phyloP scores from a whole-genome alignment of 1,140 invertebrate species.

The Harpegnathos saltator region DNA sequence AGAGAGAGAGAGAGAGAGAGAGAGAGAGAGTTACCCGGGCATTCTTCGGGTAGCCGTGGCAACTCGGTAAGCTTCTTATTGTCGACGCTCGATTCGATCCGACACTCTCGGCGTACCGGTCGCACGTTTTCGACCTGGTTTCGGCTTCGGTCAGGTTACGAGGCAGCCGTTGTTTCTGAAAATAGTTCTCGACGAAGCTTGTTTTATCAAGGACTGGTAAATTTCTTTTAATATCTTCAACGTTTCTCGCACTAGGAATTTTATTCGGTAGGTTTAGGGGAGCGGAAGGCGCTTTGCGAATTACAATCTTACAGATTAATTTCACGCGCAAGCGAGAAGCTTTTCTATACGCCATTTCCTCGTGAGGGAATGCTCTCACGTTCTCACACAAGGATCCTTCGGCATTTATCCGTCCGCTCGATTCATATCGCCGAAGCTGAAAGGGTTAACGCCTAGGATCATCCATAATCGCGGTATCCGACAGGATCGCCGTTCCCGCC shows the following conservation, averaged over 20 bases:
- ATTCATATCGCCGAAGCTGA: slow-evolving; percentile 12
- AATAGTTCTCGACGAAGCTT: too few relatives aligned
- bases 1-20: too few relatives aligned
- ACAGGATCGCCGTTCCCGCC: slow-evolving; percentile 4
- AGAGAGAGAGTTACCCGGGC: too few relatives aligned
- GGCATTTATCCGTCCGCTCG: neutral
- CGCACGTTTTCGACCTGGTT: slow-evolving; percentile 32
- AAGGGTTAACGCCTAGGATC: slow-evolving; percentile 6
- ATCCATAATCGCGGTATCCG: slow-evolving; percentile 31
- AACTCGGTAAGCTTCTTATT: slow-evolving; percentile 67
- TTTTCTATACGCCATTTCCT: neutral
- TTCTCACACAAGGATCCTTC: neutral
- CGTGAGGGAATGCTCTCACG: neutral
- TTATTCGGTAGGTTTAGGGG: too few relatives aligned
- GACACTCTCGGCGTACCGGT: neutral
- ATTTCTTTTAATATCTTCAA: too few relatives aligned
- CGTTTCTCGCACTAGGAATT: too few relatives aligned
- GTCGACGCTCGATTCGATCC: slow-evolving; percentile 30
- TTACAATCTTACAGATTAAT: neutral
- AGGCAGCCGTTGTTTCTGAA: neutral
- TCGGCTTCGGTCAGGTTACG: neutral
- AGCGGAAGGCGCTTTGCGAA: too few relatives aligned
- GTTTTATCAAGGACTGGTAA: too few relatives aligned
- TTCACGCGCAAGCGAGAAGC: neutral
- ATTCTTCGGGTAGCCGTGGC: slow-evolving; percentile 11